Percentiles rank a stretch among this genome's conserved stretches.
Evolutionary conservation across 2,113 vertebrate species (phyloP).

Genomic region (Oreochromis aureus): DNA sequence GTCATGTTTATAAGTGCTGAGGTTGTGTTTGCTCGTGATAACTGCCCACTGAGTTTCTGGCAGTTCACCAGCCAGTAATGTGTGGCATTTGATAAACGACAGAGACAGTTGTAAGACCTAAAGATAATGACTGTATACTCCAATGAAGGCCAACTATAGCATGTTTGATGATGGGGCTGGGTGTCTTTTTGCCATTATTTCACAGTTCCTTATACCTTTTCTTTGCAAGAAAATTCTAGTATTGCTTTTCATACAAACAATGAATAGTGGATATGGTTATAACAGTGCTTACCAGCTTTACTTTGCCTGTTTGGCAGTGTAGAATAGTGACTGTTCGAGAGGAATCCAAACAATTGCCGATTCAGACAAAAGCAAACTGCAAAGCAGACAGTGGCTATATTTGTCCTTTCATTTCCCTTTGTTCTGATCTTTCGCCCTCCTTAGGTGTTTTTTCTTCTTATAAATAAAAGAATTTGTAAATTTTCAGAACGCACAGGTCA

Average conservation of each 20-base stretch:
- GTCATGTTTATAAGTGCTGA: not conserved
- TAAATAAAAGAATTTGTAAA: not conserved
- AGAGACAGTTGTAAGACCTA: not conserved
- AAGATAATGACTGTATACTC: not conserved
- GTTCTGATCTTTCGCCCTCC: not conserved
- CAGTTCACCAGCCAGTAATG: not conserved
- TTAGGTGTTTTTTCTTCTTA: not conserved
- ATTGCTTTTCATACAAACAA: not conserved
- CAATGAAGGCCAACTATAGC: not conserved
- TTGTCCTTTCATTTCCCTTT: not conserved
- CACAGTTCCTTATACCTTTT: not conserved
- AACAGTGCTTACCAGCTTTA: not conserved
- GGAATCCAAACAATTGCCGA: conserved; percentile 7
- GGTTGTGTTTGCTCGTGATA: not conserved
- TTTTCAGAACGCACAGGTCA: not conserved
- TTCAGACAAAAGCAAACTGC: conserved; percentile 38
- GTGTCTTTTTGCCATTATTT: not conserved
- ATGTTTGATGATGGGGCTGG: not conserved
- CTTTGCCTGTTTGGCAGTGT: not conserved
- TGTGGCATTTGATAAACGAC: not conserved
- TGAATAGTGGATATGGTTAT: not conserved
- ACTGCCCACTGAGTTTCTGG: not conserved
- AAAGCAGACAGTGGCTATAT: not conserved
- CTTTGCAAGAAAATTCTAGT: not conserved
- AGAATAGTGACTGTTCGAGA: conserved; percentile 17